Evolutionary conservation across 2,888 invertebrate genomes (phyloP).

Genomic region (Philereme transversata): DNA sequence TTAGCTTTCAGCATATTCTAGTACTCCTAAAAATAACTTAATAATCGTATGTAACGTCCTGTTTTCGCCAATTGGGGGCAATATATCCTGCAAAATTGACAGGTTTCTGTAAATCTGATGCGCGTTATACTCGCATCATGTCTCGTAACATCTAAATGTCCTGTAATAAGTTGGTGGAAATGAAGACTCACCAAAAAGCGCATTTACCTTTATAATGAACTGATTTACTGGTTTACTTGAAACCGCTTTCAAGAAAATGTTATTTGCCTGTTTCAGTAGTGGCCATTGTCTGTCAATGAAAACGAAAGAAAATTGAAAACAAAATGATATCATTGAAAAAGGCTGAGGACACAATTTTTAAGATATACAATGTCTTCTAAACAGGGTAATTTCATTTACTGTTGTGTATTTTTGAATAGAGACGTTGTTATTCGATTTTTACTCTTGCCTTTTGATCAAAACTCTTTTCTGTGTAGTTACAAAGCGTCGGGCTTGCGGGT

Average conservation of each 20-base stretch:
- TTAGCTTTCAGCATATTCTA: no score
- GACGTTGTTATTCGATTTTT: conserved; percentile 44
- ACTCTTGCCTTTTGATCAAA: conserved; percentile 56
- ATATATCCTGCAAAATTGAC: no score
- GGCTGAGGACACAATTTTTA: conserved; percentile 83
- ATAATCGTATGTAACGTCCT: no score
- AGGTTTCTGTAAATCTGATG: no score
- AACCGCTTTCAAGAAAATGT: conserved; percentile 6
- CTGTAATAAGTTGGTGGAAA: no score
- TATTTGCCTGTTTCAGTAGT: conserved; percentile 16
- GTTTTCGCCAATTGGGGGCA: no score
- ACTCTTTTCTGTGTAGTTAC: conserved; percentile 49
- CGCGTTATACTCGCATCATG: no score
- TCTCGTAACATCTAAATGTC: no score
- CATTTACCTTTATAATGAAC: no score
- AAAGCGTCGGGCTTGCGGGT: neutral
- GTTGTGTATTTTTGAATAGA: conserved; percentile 73
- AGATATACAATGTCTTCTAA: conserved; percentile 82
- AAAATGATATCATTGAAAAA: conserved; percentile 79
- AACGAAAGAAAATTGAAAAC: conserved; percentile 52
- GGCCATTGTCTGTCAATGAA: conserved; percentile 57
- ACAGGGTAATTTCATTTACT: conserved; percentile 82
- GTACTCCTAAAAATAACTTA: no score
- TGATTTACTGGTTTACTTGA: no score
- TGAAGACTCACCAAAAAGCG: no score